Conservation (phyloP, 2,113 vertebrate species). For the Tetrao urogallus region DNA sequence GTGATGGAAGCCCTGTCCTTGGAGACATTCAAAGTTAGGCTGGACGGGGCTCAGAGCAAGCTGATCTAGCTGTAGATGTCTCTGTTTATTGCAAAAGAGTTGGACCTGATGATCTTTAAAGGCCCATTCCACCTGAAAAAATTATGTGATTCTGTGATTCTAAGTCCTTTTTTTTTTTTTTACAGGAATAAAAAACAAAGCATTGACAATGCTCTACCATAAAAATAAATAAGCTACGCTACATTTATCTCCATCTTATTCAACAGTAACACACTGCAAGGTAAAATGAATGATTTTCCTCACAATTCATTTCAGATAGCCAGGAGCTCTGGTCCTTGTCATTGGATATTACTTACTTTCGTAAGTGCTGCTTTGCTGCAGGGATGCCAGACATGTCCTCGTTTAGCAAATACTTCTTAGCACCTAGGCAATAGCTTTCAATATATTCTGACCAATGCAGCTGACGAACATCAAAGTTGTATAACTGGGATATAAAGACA, state of each 20-base stretch:
- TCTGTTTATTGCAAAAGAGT: no score
- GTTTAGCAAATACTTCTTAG: conserved; percentile 95
- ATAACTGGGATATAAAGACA: conserved; percentile 79
- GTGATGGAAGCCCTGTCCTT: no score
- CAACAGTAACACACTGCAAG: background rate
- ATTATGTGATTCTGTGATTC: no score
- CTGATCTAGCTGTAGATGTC: no score
- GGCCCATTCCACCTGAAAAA: no score
- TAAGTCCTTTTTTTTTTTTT: background rate
- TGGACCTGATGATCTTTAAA: no score
- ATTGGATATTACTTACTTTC: conserved; percentile 81
- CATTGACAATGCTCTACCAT: rapidly evolving
- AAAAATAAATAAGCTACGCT: background rate
- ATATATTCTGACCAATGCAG: conserved; percentile 96
- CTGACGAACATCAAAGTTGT: conserved; percentile 94
- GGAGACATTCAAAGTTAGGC: no score
- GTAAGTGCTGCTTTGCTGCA: conserved; percentile 89
- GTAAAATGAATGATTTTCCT: background rate
- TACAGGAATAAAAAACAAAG: background rate
- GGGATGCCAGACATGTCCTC: conserved; percentile 96
- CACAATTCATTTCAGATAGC: background rate
- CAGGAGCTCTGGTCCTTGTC: background rate
- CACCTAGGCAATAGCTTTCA: conserved; percentile 92
- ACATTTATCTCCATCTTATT: background rate
- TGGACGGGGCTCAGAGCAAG: no score